These are phyloP conservation scores for Bovichtus variegatus DNA, from an alignment of 2,797 vertebrate species.

Conservation along the genomic window DNA sequence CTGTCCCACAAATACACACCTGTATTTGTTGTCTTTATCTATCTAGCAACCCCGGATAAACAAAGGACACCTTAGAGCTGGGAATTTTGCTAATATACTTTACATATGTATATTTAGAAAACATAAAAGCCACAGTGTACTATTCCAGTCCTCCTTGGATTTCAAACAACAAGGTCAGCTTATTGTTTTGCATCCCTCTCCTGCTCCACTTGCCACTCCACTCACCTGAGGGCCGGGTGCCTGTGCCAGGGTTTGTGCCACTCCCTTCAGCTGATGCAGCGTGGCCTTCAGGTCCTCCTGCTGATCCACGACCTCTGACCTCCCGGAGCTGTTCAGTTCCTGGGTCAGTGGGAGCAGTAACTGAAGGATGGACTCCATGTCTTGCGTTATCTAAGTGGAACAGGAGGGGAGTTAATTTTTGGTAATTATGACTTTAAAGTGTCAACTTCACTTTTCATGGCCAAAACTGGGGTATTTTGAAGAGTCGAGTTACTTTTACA, in stretches of 20 bases:
- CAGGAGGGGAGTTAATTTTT: not conserved
- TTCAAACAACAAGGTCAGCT: slow-evolving; percentile 26
- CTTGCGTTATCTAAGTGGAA: slow-evolving; percentile 67
- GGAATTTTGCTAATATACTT: not conserved
- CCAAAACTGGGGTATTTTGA: not conserved
- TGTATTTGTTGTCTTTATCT: not conserved
- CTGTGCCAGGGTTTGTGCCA: slow-evolving; percentile 72
- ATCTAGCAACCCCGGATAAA: not conserved
- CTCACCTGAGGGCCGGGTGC: slow-evolving; percentile 76
- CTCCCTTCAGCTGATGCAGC: slow-evolving; percentile 76
- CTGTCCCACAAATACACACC: not conserved
- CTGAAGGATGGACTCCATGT: slow-evolving; percentile 72
- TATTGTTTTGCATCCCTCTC: slow-evolving; percentile 41
- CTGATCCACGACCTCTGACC: slow-evolving; percentile 29
- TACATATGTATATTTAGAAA: not conserved
- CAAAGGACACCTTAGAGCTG: not conserved
- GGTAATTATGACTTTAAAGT: not conserved
- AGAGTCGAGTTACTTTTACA: slow-evolving; percentile 1
- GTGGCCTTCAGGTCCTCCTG: slow-evolving; percentile 66
- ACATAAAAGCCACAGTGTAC: not conserved
- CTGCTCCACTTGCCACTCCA: not conserved
- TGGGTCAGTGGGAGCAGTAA: slow-evolving; percentile 75
- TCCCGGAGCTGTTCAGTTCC: slow-evolving; percentile 35
- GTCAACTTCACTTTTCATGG: not conserved
- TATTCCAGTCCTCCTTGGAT: slow-evolving; percentile 19